Percentiles rank a stretch among this genome's conserved stretches.
phyloP scores from a whole-genome alignment of 2,888 invertebrate species.

The Ormyrus thymus region DNA sequence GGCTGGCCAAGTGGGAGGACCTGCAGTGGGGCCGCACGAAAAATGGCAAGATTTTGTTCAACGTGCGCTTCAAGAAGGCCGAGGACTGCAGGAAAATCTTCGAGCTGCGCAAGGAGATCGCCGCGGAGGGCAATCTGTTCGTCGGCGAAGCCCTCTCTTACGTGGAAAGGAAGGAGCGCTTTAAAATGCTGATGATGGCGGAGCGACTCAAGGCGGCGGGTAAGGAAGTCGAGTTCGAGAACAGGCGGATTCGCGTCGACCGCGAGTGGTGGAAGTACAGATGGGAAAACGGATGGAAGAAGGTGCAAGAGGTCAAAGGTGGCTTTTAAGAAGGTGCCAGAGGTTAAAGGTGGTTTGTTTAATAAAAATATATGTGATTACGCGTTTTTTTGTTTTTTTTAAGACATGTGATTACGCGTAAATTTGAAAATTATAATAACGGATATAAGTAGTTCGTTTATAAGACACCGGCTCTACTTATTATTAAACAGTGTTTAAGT shows the following conservation, averaged over 20 bases:
- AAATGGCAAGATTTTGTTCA: slow-evolving; percentile 16
- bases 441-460: too few relatives aligned
- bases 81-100: slow-evolving; percentile 5
- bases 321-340: too few relatives aligned
- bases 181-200: slow-evolving; percentile 18
- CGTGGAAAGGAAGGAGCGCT: slow-evolving; percentile 22
- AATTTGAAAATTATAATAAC: too few relatives aligned
- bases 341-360: too few relatives aligned
- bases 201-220: neutral
- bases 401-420: too few relatives aligned
- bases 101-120: slow-evolving; percentile 22
- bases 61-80: neutral
- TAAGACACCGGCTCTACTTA: too few relatives aligned
- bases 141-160: slow-evolving; percentile 14
- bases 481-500: too few relatives aligned
- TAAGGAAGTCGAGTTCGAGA: slow-evolving; percentile 4
- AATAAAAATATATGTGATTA: too few relatives aligned
- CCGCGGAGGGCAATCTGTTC: slow-evolving; percentile 7
- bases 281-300: slow-evolving; percentile 14
- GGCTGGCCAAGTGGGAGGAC: neutral
- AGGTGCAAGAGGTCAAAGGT: neutral
- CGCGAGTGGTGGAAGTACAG: slow-evolving; percentile 25
- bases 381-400: too few relatives aligned
- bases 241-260: slow-evolving; percentile 34
- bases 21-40: neutral